phyloP scores from a whole-genome alignment of 2,888 invertebrate species.

The Eilema sororculum region DNA sequence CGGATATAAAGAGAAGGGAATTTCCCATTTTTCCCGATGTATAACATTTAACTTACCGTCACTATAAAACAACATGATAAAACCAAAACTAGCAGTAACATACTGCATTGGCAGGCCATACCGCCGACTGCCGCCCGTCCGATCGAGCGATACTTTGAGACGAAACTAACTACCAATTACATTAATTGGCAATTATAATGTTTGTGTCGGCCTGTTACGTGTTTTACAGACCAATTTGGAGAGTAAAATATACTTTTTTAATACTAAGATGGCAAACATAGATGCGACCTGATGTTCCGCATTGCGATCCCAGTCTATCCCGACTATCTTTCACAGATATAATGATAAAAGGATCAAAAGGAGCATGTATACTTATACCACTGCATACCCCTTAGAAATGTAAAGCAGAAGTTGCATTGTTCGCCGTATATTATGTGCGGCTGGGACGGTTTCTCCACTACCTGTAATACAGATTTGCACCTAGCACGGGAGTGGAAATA shows the following conservation, averaged over 20 bases:
- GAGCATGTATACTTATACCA: neutral
- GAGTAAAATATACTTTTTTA: neutral
- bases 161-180: constrained; percentile 36
- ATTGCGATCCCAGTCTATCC: neutral
- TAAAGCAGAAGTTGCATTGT: no score
- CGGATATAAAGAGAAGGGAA: no score
- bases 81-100: constrained; percentile 29
- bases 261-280: neutral
- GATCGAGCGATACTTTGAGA: constrained; percentile 12
- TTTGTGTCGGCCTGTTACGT: neutral
- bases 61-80: constrained; percentile 51
- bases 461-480: no score
- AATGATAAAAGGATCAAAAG: neutral
- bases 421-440: no score
- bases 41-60: constrained; percentile 64
- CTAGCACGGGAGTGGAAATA: no score
- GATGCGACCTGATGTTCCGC: neutral
- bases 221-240: constrained; percentile 13
- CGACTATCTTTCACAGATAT: neutral
- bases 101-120: constrained; percentile 43
- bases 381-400: neutral
- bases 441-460: no score
- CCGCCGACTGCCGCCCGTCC: constrained; percentile 38
- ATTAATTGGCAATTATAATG: constrained; percentile 39
- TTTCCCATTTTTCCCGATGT: no score